Evolutionary conservation across 2,888 invertebrate species (phyloP).

Genomic region (Mesoligia furuncula): DNA sequence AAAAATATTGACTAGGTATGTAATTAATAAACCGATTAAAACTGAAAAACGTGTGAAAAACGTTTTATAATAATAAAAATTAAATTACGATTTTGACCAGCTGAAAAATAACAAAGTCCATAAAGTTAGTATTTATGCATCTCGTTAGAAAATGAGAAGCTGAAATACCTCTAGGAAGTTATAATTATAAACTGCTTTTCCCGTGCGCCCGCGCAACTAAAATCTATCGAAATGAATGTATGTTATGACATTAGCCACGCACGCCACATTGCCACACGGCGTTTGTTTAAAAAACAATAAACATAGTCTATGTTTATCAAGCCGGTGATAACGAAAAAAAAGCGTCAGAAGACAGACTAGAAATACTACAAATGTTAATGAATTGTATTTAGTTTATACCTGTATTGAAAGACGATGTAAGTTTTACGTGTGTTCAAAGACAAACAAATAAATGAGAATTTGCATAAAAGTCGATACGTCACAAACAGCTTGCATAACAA

Average conservation of each 20-base stretch:
- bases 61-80: not conserved
- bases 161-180: not conserved
- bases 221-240: conserved; percentile 23
- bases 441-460: not conserved
- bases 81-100: not conserved
- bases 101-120: not conserved
- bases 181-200: conserved; percentile 5
- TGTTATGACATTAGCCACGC: conserved; percentile 49
- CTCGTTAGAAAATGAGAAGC: not conserved
- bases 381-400: not conserved
- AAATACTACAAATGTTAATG: not conserved
- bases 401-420: not conserved
- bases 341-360: conserved; percentile 20
- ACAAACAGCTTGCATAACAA: not conserved
- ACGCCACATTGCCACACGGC: conserved; percentile 25
- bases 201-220: conserved; percentile 7
- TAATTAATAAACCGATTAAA: not conserved
- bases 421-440: not conserved
- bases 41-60: not conserved
- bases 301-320: conserved; percentile 32
- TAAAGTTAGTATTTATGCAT: not conserved
- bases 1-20: not conserved
- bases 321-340: not conserved
- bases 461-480: not conserved
- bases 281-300: conserved; percentile 46